These are phyloP conservation scores for Pyrochroa serraticornis DNA, from an alignment of 2,888 invertebrate genomes.

Conservation along the genomic window DNA sequence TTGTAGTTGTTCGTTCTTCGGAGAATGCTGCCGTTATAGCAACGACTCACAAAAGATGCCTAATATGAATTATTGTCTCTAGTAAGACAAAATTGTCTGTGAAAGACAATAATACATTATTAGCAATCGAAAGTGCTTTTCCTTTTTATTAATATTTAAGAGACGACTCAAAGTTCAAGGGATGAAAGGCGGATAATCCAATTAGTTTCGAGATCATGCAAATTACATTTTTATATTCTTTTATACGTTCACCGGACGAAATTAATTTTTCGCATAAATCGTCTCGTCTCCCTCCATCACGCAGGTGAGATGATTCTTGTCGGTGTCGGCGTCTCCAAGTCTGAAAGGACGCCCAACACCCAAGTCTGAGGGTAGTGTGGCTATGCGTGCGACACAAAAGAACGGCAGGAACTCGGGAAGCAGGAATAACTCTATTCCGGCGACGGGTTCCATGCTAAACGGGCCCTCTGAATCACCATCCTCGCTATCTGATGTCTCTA, in stretches of 20 bases:
- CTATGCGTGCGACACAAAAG: slow-evolving; percentile 7
- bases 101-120: slow-evolving; percentile 25
- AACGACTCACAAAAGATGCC: not conserved
- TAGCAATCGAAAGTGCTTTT: slow-evolving; percentile 28
- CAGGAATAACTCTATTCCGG: slow-evolving; percentile 25
- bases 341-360: not conserved
- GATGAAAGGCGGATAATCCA: slow-evolving; percentile 30
- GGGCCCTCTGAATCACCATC: slow-evolving; percentile 18
- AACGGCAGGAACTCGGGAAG: slow-evolving; percentile 15
- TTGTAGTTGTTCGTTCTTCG: too few species aligned
- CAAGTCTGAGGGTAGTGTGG: not conserved
- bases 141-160: slow-evolving; percentile 27
- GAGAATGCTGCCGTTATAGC: not conserved
- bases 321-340: not conserved
- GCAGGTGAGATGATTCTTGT: slow-evolving; percentile 6
- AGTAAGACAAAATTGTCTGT: slow-evolving; percentile 1
- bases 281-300: not conserved
- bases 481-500: slow-evolving; percentile 36
- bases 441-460: slow-evolving; percentile 14
- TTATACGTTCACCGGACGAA: slow-evolving; percentile 2
- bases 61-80: slow-evolving; percentile 5
- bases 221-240: slow-evolving; percentile 31
- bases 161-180: slow-evolving; percentile 18
- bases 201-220: slow-evolving; percentile 29
- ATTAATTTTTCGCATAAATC: slow-evolving; percentile 18